phyloP scores from a whole-genome alignment of 1,140 invertebrate genomes.

The Zaprionus nigranus region DNA sequence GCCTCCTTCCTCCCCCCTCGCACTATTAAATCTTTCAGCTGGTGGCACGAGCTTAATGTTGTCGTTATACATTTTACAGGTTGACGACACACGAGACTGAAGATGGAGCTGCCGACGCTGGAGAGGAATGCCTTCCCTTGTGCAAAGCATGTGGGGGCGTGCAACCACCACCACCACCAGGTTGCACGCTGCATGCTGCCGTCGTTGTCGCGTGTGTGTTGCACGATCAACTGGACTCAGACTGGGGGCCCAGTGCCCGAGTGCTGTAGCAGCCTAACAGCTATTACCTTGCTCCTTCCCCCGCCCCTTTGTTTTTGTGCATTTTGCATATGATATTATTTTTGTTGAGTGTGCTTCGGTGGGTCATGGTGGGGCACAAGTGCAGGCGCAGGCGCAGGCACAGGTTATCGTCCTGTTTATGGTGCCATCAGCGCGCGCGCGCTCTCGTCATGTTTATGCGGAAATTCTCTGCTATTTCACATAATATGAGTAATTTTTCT shows the following conservation, averaged over 20 bases:
- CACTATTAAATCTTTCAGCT: conserved; percentile 57
- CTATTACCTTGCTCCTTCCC: conserved; percentile 55
- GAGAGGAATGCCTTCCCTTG: conserved; percentile 11
- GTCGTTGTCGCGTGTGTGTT: conserved; percentile 26
- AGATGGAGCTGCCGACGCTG: conserved; percentile 7
- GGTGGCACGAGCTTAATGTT: conserved; percentile 84
- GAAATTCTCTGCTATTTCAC: conserved; percentile 62
- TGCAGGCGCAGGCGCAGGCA: conserved; percentile 36
- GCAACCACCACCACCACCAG: conserved; percentile 30
- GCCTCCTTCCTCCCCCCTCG: background rate
- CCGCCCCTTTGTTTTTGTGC: conserved; percentile 17
- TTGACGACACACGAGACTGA: conserved; percentile 61
- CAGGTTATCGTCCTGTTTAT: conserved; percentile 77
- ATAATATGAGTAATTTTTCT: conserved; percentile 70
- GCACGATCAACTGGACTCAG: conserved; percentile 11
- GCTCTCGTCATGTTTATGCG: conserved; percentile 72
- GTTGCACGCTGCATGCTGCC: conserved; percentile 42
- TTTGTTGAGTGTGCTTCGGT: conserved; percentile 39
- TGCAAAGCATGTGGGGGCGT: conserved; percentile 39
- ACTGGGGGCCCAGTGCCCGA: conserved; percentile 3
- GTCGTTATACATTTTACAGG: conserved; percentile 82
- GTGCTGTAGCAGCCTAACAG: conserved; percentile 51
- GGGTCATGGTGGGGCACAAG: conserved; percentile 54
- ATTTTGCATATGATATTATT: conserved; percentile 71
- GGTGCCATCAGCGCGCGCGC: conserved; percentile 59